Percentiles rank a stretch among this genome's conserved stretches.
Evolutionary conservation across 2,113 vertebrate genomes (phyloP).

Genomic region (Microcebus griseorufus): DNA sequence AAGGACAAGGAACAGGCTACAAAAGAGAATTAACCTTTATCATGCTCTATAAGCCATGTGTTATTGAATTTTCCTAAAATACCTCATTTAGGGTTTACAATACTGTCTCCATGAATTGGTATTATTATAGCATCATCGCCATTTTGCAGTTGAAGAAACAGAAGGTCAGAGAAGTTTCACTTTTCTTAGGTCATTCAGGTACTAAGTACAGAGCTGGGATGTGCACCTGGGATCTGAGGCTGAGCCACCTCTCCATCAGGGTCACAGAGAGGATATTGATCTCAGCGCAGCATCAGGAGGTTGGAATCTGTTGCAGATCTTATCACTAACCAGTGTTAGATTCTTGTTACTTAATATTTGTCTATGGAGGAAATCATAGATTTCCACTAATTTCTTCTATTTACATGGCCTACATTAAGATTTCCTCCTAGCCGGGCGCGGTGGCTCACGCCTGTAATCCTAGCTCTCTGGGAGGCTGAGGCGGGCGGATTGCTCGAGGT

Average conservation of each 20-base stretch:
- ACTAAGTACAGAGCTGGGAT: not conserved
- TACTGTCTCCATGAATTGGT: not conserved
- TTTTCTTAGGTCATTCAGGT: not conserved
- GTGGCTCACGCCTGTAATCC: no score
- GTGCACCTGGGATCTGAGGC: not conserved
- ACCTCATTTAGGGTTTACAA: not conserved
- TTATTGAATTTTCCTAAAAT: not conserved
- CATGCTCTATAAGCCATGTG: not conserved
- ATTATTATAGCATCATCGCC: not conserved
- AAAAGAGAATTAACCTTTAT: not conserved
- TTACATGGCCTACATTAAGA: no score
- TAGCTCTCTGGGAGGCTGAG: no score
- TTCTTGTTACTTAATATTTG: not conserved
- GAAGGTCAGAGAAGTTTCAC: not conserved
- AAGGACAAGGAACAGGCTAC: not conserved
- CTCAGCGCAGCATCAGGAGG: not conserved
- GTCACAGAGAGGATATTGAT: not conserved
- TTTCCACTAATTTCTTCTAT: constrained; percentile 27
- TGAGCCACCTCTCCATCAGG: not conserved
- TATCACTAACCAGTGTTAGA: not conserved
- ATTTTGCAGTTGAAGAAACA: not conserved
- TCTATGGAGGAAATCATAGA: not conserved
- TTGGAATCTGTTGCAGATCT: not conserved
- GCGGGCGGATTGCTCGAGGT: no score
- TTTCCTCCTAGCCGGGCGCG: no score